These are phyloP conservation scores for Platichthys stellatus DNA, from an alignment of 2,113 vertebrate species.

Conservation along the genomic window DNA sequence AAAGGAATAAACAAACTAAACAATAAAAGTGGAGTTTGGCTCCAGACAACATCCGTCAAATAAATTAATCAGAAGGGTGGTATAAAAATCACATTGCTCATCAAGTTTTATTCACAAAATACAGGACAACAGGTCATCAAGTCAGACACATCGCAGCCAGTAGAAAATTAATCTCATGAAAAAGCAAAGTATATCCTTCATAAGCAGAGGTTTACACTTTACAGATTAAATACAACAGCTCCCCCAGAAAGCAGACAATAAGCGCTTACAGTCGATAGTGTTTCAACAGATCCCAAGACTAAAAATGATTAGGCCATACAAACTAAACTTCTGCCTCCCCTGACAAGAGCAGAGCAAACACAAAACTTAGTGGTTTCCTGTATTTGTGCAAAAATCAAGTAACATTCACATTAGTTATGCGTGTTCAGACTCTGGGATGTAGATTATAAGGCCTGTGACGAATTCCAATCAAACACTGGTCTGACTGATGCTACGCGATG, in stretches of 20 bases:
- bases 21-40: slow-evolving; percentile 1
- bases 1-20: not conserved
- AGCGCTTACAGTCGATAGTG: slow-evolving; percentile 9
- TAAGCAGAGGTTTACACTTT: slow-evolving; percentile 14
- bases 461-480: not conserved
- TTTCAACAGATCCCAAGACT: not conserved
- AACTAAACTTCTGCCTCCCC: not conserved
- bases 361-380: not conserved
- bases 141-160: slow-evolving; percentile 30
- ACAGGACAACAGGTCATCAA: slow-evolving; percentile 42
- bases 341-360: not conserved
- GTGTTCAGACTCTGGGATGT: slow-evolving; percentile 8
- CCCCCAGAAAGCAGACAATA: slow-evolving; percentile 9
- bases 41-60: not conserved
- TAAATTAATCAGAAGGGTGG: not conserved
- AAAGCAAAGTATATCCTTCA: slow-evolving; percentile 46
- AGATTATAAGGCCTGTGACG: slow-evolving; percentile 44
- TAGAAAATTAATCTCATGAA: slow-evolving; percentile 54
- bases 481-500: slow-evolving; percentile 11
- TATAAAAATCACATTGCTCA: slow-evolving; percentile 27
- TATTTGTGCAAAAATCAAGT: not conserved
- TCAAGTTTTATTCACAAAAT: slow-evolving; percentile 75
- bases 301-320: slow-evolving; percentile 24
- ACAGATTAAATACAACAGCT: slow-evolving; percentile 41
- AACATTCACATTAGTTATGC: slow-evolving; percentile 51